Conservation (phyloP, 2,888 invertebrate genomes). For the Drosophila mettleri region DNA sequence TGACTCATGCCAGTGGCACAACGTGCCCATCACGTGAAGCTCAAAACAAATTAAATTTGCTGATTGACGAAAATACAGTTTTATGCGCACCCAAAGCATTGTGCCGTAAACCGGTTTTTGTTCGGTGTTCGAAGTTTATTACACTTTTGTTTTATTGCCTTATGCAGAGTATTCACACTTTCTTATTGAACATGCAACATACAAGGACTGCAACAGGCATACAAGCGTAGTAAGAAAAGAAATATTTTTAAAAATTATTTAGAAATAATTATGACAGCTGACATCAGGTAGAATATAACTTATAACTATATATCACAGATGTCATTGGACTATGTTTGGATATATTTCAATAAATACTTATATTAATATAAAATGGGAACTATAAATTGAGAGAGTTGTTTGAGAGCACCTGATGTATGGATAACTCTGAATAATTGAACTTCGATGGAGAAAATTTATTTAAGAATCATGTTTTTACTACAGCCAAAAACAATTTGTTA, state of each 20-base stretch:
- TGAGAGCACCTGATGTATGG: not conserved
- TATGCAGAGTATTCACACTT: not conserved
- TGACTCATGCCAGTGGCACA: constrained; percentile 47
- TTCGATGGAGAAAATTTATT: not conserved
- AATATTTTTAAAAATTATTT: no score
- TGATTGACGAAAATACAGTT: constrained; percentile 20
- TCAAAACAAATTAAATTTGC: constrained; percentile 5
- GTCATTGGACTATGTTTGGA: no score
- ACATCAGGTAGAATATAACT: no score
- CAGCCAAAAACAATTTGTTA: no score
- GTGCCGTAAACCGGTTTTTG: constrained; percentile 41
- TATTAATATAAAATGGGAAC: no score
- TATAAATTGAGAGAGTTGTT: not conserved
- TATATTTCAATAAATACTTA: no score
- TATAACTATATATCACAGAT: no score
- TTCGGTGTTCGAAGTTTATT: constrained; percentile 10
- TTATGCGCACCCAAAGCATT: constrained; percentile 2
- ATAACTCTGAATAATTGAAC: not conserved
- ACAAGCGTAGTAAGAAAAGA: no score
- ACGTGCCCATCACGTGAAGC: constrained; percentile 68
- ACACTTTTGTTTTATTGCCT: not conserved
- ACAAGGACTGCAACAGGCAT: no score
- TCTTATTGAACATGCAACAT: not conserved
- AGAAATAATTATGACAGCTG: no score
- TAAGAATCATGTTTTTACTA: not conserved